phyloP scores from a whole-genome alignment of 2,113 vertebrate genomes.

The Myodes glareolus region DNA sequence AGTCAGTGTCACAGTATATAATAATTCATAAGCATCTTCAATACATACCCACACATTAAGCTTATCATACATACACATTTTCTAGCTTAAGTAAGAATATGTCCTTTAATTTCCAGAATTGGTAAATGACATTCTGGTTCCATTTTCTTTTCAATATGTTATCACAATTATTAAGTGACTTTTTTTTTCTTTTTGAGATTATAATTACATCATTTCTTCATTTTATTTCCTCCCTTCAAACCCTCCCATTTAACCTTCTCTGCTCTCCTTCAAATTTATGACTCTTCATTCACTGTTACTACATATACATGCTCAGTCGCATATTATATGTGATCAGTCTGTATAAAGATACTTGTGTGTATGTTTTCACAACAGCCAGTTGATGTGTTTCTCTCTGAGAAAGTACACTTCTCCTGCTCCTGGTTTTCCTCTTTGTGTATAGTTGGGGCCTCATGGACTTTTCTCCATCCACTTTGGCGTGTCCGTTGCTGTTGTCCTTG shows the following conservation, averaged over 20 bases:
- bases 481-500: neutral
- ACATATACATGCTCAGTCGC: neutral
- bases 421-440: neutral
- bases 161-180: neutral
- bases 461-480: neutral
- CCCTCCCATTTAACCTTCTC: neutral
- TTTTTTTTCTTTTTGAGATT: neutral
- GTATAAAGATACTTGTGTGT: neutral
- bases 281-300: neutral
- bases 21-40: slow-evolving; percentile 8
- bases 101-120: slow-evolving; percentile 39
- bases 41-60: neutral
- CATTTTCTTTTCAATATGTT: slow-evolving; percentile 37
- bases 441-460: neutral
- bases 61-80: slow-evolving; percentile 11
- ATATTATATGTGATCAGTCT: neutral
- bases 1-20: slow-evolving; percentile 11
- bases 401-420: neutral
- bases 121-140: slow-evolving; percentile 8
- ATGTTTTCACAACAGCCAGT: neutral
- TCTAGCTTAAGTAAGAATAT: slow-evolving; percentile 13
- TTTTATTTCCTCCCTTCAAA: neutral
- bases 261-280: neutral
- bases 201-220: neutral
- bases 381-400: neutral